phyloP scores from a whole-genome alignment of 2,797 vertebrate genomes.

The Nannoperca australis region DNA sequence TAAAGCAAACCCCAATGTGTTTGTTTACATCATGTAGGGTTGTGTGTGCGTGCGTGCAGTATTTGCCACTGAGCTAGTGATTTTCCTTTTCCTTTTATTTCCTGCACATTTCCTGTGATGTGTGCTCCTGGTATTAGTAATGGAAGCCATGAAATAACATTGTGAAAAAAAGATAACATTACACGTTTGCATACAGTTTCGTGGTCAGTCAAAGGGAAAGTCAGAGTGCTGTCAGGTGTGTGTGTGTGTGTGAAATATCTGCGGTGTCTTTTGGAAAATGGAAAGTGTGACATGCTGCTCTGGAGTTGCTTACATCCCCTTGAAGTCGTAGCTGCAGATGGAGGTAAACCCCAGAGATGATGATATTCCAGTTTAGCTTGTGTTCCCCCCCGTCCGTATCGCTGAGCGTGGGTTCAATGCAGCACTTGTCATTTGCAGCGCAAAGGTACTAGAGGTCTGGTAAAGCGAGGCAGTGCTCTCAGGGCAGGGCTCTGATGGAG shows the following conservation, averaged over 20 bases:
- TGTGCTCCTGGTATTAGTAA: conserved; percentile 46
- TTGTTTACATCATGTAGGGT: conserved; percentile 46
- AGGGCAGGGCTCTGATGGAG: conserved; percentile 62
- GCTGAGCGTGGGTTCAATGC: conserved; percentile 38
- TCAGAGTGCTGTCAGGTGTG: conserved; percentile 12
- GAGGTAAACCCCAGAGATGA: conserved; percentile 41
- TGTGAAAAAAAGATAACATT: conserved; percentile 19
- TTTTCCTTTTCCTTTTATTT: conserved; percentile 42
- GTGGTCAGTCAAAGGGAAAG: conserved; percentile 47
- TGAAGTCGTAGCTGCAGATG: conserved; percentile 55
- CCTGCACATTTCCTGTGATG: conserved; percentile 5
- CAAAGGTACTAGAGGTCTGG: conserved; percentile 28
- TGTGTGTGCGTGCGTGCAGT: conserved; percentile 31
- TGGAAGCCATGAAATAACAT: conserved; percentile 55
- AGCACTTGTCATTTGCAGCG: conserved; percentile 46
- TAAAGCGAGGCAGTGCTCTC: conserved; percentile 42
- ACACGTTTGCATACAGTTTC: conserved; percentile 54
- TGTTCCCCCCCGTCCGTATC: conserved; percentile 2
- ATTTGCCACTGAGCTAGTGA: conserved; percentile 37
- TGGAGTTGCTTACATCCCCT: conserved; percentile 45
- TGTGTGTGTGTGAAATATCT: conserved; percentile 23
- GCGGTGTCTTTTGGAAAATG: conserved; percentile 49
- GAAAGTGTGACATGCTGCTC: conserved; percentile 70
- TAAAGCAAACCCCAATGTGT: conserved; percentile 18
- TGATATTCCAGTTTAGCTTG: conserved; percentile 34